A percentile compares a stretch with the other conserved stretches of the same genome.
phyloP scores from a whole-genome alignment of 1,140 invertebrate genomes.

The Meteorus sp. region DNA sequence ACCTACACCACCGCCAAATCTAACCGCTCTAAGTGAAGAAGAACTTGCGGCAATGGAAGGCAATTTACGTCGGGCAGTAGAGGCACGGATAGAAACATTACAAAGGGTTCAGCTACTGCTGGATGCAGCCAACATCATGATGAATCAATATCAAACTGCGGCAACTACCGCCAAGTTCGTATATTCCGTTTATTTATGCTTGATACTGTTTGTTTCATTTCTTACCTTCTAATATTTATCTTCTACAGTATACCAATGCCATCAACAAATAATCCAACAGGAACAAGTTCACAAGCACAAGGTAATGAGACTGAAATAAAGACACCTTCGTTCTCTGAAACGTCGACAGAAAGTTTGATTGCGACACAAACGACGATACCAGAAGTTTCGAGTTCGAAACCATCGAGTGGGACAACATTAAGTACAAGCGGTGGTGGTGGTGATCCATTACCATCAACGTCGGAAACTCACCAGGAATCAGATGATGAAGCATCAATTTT shows the following conservation, averaged over 20 bases:
- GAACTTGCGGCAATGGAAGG: constrained; percentile 90
- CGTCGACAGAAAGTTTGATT: neutral
- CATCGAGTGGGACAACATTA: constrained; percentile 8
- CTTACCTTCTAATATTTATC: constrained; percentile 10
- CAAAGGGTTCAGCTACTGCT: constrained; percentile 53
- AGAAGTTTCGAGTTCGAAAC: constrained; percentile 19
- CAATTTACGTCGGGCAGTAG: constrained; percentile 79
- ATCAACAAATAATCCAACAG: constrained; percentile 31
- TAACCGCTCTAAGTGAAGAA: constrained; percentile 75
- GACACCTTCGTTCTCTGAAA: neutral
- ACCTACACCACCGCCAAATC: constrained; percentile 70
- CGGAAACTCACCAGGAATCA: constrained; percentile 33
- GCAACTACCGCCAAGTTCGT: constrained; percentile 51
- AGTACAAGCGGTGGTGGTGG: constrained; percentile 28
- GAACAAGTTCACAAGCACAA: constrained; percentile 19
- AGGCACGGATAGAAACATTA: constrained; percentile 77
- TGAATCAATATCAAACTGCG: constrained; percentile 56
- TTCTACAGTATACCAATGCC: constrained; percentile 43
- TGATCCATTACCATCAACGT: constrained; percentile 34
- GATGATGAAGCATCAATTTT: constrained; percentile 60
- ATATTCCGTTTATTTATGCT: neutral
- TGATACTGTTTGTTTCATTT: constrained; percentile 10
- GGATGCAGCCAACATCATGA: constrained; percentile 55
- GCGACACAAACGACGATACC: constrained; percentile 11
- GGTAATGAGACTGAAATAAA: neutral